phyloP scores from a whole-genome alignment of 2,797 vertebrate species.

The Tarsius wallacei region DNA sequence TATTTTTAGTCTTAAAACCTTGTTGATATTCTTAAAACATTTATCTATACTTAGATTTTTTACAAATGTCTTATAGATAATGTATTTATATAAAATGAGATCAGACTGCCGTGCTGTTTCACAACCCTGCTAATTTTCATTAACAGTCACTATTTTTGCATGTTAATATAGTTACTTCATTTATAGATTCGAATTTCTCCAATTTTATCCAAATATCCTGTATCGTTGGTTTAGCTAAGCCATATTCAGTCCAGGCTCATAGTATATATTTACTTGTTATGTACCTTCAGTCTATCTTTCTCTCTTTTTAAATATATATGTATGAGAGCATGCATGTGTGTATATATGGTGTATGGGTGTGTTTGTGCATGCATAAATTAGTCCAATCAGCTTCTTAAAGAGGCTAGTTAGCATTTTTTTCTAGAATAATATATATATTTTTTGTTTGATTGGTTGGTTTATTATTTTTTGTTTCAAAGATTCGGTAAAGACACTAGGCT shows the following conservation, averaged over 20 bases:
- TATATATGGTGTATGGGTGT: background rate
- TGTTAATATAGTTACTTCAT: background rate
- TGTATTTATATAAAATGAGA: background rate
- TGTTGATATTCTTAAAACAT: background rate
- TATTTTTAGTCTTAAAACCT: background rate
- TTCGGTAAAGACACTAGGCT: background rate
- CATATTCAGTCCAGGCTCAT: background rate
- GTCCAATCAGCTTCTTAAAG: background rate
- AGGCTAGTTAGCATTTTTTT: background rate
- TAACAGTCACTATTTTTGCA: background rate
- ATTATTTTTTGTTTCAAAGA: background rate
- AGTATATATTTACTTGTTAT: background rate
- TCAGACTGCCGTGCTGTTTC: background rate
- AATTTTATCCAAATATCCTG: background rate
- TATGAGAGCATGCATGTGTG: background rate
- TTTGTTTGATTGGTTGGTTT: background rate
- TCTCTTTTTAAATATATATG: background rate
- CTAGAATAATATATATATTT: background rate
- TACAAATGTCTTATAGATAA: background rate
- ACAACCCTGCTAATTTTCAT: background rate
- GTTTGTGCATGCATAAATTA: background rate
- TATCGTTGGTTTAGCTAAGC: background rate
- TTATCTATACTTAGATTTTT: background rate
- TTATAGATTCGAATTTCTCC: background rate
- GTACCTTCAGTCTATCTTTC: background rate